phyloP scores from a whole-genome alignment of 2,888 invertebrate genomes.

The Lordiphosa fenestrarum region DNA sequence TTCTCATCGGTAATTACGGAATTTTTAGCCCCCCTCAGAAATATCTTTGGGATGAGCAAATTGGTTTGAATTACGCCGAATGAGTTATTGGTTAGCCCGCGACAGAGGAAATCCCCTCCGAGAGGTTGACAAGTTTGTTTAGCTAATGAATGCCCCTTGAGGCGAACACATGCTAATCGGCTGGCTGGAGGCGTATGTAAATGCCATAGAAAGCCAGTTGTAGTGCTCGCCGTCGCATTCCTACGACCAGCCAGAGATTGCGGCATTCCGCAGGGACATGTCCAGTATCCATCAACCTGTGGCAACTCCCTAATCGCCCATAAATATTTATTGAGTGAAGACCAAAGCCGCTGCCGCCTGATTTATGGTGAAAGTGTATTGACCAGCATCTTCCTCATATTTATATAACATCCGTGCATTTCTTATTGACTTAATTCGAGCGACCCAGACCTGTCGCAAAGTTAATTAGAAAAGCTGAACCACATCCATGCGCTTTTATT shows the following conservation, averaged over 20 bases:
- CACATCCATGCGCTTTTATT: constrained; percentile 10
- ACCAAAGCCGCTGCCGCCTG: constrained; percentile 26
- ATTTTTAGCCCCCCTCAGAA: constrained; percentile 16
- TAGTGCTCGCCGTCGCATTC: no score
- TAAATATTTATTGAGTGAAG: constrained; percentile 15
- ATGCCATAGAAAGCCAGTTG: constrained; percentile 1
- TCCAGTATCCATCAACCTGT: constrained; percentile 5
- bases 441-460: constrained; percentile 44
- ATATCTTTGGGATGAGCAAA: constrained; percentile 44
- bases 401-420: constrained; percentile 33
- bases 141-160: no score
- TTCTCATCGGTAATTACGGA: no score
- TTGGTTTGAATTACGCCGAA: constrained; percentile 37
- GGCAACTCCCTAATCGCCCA: constrained; percentile 1
- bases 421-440: constrained; percentile 47
- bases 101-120: neutral
- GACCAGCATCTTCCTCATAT: constrained; percentile 3
- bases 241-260: neutral
- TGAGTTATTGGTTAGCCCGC: constrained; percentile 4
- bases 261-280: constrained; percentile 10
- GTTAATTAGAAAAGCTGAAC: constrained; percentile 48
- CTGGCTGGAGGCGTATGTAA: neutral
- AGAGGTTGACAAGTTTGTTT: constrained; percentile 1
- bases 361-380: constrained; percentile 48
- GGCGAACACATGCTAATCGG: neutral